Conservation (phyloP, 2,888 invertebrate species). For the Suillia variegata region DNA sequence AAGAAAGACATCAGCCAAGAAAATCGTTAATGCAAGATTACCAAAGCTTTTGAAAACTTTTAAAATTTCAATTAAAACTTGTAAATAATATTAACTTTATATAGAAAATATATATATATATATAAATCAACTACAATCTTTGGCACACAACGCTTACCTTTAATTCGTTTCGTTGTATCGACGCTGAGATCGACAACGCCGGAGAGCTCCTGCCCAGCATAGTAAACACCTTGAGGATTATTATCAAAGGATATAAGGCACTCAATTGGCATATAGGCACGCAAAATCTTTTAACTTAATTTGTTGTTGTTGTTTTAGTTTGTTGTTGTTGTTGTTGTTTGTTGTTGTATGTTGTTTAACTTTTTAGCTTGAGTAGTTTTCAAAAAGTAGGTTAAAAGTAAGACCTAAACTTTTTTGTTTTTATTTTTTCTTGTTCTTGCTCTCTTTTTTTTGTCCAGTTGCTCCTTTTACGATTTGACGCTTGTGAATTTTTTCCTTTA, state of each 20-base stretch:
- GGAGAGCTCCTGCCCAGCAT: constrained; percentile 60
- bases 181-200: constrained; percentile 60
- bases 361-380: constrained; percentile 7
- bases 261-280: constrained; percentile 57
- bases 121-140: too few species aligned
- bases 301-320: constrained; percentile 26
- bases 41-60: too few species aligned
- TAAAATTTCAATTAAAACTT: too few species aligned
- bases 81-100: too few species aligned
- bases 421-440: constrained; percentile 15
- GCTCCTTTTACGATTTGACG: too few species aligned
- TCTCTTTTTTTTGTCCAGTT: constrained; percentile 8
- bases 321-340: background rate
- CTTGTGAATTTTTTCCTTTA: too few species aligned
- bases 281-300: constrained; percentile 34
- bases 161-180: constrained; percentile 59
- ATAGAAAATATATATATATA: too few species aligned
- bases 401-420: too few species aligned
- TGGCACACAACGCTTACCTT: constrained; percentile 51
- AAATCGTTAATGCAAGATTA: too few species aligned
- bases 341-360: constrained; percentile 3
- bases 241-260: constrained; percentile 62
- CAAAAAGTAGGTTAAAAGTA: too few species aligned
- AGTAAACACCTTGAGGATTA: constrained; percentile 61
- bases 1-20: too few species aligned